Evolutionary conservation across 2,113 vertebrate genomes (phyloP).

Genomic region (cat (Felis catus)): F.catus_Fca126_mat1.0 CM031414.1:93248501-93249000

Average conservation of each 20-base stretch:
- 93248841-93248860: background rate
- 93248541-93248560: background rate
- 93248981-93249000: constrained; percentile 39
- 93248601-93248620: background rate
- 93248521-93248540: background rate
- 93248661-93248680: background rate
- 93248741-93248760: background rate
- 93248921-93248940: background rate
- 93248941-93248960: background rate
- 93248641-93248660: background rate
- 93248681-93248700: background rate
- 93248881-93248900: constrained; percentile 23
- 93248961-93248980: constrained; percentile 30
- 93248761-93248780: background rate
- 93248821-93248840: background rate
- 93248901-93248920: background rate
- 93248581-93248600: fast-evolving
- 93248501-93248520: background rate
- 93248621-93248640: background rate
- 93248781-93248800: background rate
- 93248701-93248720: background rate
- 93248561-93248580: background rate
- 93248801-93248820: background rate
- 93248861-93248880: background rate
- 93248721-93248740: constrained; percentile 11